phyloP scores from a whole-genome alignment of 1,140 invertebrate species.

The Uloborus diversus region DNA sequence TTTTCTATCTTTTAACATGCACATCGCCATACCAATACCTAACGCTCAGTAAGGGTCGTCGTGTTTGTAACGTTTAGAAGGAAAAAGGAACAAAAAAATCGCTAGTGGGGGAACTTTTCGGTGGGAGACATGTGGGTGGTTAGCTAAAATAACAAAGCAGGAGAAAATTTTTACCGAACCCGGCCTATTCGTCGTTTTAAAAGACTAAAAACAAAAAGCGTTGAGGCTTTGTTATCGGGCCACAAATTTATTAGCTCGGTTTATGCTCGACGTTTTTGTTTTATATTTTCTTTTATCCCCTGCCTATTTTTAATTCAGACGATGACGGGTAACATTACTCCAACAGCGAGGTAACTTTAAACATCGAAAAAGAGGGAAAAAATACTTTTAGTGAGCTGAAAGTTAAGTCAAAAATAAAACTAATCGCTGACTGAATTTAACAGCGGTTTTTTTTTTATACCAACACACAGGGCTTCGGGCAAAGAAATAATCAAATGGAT shows the following conservation, averaged over 20 bases:
- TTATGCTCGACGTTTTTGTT: conserved; percentile 24
- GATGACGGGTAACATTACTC: conserved; percentile 36
- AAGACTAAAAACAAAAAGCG: conserved; percentile 42
- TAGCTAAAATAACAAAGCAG: conserved; percentile 42
- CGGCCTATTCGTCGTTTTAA: conserved; percentile 22
- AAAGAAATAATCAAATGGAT: conserved; percentile 41
- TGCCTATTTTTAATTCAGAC: conserved; percentile 49
- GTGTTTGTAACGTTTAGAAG: conserved; percentile 13
- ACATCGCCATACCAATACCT: conserved; percentile 16
- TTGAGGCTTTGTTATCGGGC: conserved; percentile 42
- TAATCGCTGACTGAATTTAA: conserved; percentile 39
- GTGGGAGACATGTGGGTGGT: neutral
- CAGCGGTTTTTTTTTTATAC: neutral
- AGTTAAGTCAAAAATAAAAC: conserved; percentile 13
- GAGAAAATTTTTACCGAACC: conserved; percentile 5
- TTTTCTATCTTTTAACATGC: conserved; percentile 29
- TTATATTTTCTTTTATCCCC: conserved; percentile 25
- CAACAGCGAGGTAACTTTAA: conserved; percentile 30
- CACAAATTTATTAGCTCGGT: conserved; percentile 54
- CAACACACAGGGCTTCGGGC: too few relatives aligned
- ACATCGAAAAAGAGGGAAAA: neutral
- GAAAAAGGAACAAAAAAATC: conserved; percentile 7
- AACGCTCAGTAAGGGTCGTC: neutral
- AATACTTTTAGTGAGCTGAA: neutral
- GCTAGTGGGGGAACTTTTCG: neutral